Evolutionary conservation across 2,113 vertebrate species (phyloP).

Genomic region (Dendropsophus ebraccatus): DNA sequence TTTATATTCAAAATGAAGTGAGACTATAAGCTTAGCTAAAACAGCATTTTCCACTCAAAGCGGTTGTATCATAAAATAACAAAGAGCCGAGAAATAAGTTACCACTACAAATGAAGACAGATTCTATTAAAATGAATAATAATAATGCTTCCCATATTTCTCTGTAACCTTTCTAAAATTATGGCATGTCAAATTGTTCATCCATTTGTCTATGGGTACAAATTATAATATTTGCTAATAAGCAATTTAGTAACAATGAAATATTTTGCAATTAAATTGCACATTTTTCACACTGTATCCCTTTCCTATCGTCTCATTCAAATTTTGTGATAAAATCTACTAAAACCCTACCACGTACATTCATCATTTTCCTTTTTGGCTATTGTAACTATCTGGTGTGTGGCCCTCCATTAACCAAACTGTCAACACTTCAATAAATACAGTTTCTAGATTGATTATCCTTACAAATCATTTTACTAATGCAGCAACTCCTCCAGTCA

Average conservation of each 20-base stretch:
- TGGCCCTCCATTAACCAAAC: conserved; percentile 22
- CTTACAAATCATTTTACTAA: conserved; percentile 40
- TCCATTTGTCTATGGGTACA: conserved; percentile 15
- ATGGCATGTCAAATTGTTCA: background rate
- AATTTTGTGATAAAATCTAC: conserved; percentile 12
- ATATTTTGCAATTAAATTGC: background rate
- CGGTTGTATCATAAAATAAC: background rate
- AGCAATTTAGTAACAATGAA: background rate
- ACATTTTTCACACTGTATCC: conserved; percentile 17
- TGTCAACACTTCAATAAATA: conserved; percentile 40
- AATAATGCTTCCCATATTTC: background rate
- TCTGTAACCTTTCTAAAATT: background rate
- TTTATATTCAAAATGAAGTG: background rate
- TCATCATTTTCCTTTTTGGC: conserved; percentile 19
- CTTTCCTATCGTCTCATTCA: background rate
- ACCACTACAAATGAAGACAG: conserved; percentile 3
- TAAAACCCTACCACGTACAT: conserved; percentile 13
- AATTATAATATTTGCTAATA: conserved; percentile 38
- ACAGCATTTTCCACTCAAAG: background rate
- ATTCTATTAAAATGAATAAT: conserved; percentile 9
- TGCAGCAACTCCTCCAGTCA: conserved; percentile 5
- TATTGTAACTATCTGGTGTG: conserved; percentile 21
- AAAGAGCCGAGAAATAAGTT: background rate
- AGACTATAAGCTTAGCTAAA: background rate
- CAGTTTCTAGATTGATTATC: conserved; percentile 24